These are phyloP conservation scores for Sericinus montela DNA, from an alignment of 2,888 invertebrate genomes.

Conservation along the genomic window DNA sequence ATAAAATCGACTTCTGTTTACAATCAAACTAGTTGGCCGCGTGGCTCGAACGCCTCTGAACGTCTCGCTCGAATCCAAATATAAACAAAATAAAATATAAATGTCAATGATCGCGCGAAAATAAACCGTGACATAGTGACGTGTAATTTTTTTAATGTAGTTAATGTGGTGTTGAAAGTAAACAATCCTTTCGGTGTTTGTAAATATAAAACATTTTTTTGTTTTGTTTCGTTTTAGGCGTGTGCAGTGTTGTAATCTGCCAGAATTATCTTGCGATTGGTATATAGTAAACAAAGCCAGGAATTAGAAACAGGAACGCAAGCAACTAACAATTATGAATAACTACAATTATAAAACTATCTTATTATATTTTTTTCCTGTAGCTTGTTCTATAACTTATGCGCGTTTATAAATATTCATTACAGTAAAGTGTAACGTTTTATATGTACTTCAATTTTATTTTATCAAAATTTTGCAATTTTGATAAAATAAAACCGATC, in stretches of 20 bases:
- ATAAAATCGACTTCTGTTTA: conserved; percentile 14
- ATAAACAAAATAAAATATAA: conserved; percentile 3
- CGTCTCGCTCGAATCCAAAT: neutral
- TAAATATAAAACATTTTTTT: conserved; percentile 4
- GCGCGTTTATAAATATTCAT: no score
- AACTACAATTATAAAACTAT: neutral
- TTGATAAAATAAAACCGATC: no score
- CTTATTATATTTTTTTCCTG: no score
- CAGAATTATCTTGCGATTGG: conserved; percentile 19
- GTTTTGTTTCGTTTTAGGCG: neutral
- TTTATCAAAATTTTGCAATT: no score
- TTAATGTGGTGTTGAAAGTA: neutral
- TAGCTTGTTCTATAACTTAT: no score
- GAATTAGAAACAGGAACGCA: neutral
- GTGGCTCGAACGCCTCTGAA: conserved; percentile 2
- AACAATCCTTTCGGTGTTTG: neutral
- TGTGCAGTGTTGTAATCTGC: conserved; percentile 15
- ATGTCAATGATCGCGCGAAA: conserved; percentile 12
- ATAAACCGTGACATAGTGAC: neutral
- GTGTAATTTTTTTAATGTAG: neutral
- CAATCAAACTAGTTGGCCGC: conserved; percentile 10
- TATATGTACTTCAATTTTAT: no score
- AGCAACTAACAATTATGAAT: neutral
- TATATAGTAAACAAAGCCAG: conserved; percentile 9
- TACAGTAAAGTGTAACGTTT: no score